These are phyloP conservation scores for Symphodus melops DNA, from an alignment of 2,113 vertebrate genomes.

Conservation along the genomic window DNA sequence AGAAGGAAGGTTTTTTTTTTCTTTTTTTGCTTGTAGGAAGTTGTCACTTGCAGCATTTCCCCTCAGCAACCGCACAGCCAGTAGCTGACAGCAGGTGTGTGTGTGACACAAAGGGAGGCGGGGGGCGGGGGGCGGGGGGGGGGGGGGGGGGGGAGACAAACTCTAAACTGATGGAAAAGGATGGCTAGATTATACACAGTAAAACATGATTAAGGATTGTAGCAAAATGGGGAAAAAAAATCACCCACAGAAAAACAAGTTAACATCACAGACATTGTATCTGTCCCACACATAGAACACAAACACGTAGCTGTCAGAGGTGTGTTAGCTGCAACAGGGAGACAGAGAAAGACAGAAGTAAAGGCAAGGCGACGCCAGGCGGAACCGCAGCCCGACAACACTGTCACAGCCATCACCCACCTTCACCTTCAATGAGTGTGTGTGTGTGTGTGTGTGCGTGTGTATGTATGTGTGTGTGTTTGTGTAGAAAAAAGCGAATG, in stretches of 20 bases:
- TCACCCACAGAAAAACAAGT: not conserved
- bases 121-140: not conserved
- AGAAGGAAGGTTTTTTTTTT: constrained; percentile 40
- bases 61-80: constrained; percentile 56
- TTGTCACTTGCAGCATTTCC: constrained; percentile 65
- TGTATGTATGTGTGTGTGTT: not conserved
- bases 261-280: not conserved
- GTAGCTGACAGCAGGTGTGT: constrained; percentile 56
- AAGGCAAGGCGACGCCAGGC: constrained; percentile 41
- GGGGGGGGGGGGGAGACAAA: constrained; percentile 6
- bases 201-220: not conserved
- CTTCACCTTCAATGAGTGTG: constrained; percentile 26
- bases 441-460: constrained; percentile 3
- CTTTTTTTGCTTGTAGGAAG: constrained; percentile 64
- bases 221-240: not conserved
- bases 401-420: constrained; percentile 57
- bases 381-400: constrained; percentile 53
- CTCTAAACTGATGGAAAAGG: constrained; percentile 2
- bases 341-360: constrained; percentile 53
- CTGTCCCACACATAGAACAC: constrained; percentile 9
- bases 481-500: not conserved
- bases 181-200: not conserved
- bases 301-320: constrained; percentile 33
- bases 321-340: constrained; percentile 33
- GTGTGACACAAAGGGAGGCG: constrained; percentile 13